These are phyloP conservation scores for Synanthedon tipuliformis DNA, from an alignment of 2,888 invertebrate species.

Conservation along the genomic window DNA sequence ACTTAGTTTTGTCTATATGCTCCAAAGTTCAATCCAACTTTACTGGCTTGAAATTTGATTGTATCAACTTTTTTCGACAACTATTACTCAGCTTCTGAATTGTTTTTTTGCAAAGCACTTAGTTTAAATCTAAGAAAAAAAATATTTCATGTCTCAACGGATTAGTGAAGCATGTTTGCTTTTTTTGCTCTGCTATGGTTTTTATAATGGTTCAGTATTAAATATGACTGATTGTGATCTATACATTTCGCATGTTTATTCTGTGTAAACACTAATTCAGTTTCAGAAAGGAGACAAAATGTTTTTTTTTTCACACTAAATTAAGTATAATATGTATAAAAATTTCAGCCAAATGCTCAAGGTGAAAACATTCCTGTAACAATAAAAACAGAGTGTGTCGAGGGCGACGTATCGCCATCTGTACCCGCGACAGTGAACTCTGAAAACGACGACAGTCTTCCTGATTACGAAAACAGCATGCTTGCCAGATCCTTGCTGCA, in stretches of 20 bases:
- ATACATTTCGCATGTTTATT: background rate
- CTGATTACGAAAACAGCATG: constrained; percentile 67
- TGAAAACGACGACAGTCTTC: constrained; percentile 60
- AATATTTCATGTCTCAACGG: no score
- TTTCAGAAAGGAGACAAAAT: background rate
- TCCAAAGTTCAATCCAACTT: no score
- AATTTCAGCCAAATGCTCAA: constrained; percentile 29
- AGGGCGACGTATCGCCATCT: constrained; percentile 39
- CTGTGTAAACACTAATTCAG: background rate
- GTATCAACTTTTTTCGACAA: no score
- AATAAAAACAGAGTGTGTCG: constrained; percentile 51
- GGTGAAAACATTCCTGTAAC: constrained; percentile 45
- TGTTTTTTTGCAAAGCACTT: no score
- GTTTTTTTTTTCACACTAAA: background rate
- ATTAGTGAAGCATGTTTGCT: no score
- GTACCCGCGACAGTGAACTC: constrained; percentile 31
- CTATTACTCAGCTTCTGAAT: no score
- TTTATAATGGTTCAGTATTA: no score
- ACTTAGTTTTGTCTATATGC: no score
- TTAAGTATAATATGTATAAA: background rate
- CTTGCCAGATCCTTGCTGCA: constrained; percentile 63
- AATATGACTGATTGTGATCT: no score
- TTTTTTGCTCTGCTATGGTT: no score
- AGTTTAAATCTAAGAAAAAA: no score
- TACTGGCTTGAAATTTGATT: no score